These are phyloP conservation scores for Semotilus atromaculatus DNA, from an alignment of 2,797 vertebrate genomes.

Conservation along the genomic window DNA sequence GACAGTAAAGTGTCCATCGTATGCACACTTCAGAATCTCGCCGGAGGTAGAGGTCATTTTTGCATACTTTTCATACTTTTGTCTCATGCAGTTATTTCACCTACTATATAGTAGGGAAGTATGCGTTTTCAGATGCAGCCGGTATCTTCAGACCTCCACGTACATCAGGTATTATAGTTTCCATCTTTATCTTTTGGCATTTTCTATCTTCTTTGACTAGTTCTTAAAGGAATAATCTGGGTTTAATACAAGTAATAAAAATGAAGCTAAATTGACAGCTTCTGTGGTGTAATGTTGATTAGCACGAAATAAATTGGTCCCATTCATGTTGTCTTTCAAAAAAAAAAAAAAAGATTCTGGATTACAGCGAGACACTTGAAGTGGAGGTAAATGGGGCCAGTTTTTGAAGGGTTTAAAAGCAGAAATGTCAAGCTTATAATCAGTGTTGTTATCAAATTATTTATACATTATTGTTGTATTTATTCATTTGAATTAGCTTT, in stretches of 20 bases:
- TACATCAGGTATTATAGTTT: background rate
- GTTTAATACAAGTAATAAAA: background rate
- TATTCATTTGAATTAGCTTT: background rate
- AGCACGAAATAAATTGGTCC: background rate
- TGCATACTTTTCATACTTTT: background rate
- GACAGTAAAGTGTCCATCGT: background rate
- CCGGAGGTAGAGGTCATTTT: background rate
- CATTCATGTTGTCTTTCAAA: background rate
- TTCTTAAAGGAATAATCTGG: background rate
- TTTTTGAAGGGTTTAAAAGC: background rate
- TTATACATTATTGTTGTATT: background rate
- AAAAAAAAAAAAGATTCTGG: background rate
- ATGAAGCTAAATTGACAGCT: background rate
- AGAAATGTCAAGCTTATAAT: background rate
- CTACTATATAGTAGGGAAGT: background rate
- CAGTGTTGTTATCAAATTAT: background rate
- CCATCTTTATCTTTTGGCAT: background rate
- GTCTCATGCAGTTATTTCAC: too few relatives aligned
- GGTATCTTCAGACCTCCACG: background rate
- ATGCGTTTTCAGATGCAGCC: background rate
- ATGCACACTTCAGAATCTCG: background rate
- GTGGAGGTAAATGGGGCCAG: background rate
- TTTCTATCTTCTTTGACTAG: background rate
- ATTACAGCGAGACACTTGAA: background rate
- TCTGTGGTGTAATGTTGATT: background rate